Evolutionary conservation across 2,888 invertebrate genomes (phyloP), one percentile per base, ranked within the genome.

Genomic region (Drosophila cognata): DNA sequence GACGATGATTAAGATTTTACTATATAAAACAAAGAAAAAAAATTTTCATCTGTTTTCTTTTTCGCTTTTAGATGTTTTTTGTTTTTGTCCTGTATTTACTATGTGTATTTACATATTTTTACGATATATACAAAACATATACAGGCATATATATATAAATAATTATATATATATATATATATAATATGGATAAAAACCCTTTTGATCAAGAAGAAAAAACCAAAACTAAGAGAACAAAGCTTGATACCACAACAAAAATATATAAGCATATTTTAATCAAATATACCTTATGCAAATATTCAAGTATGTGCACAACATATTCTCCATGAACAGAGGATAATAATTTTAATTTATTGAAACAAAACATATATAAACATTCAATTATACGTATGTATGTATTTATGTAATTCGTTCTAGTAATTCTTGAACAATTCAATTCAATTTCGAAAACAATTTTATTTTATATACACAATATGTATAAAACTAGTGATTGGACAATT

Each of bases 1-100:
- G 92, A 92, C 73, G 92, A 92, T 72, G 92, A 92, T 75, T 92
- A 92, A 31, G 21, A 43, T 43, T 74, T 71, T 50, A 48, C 28
- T 64, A 43, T 51, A 35, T 59, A 53, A 43, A 48, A 36, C 38
- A 16, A 38, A 35, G 2, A 35, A 1, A 31, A 11, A 43, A 25
- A 2, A 65, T 46, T 28, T 57, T 51, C 50, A 72, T 59, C 35
- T 58, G 38, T 56, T n/a, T 55, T 38, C 35, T 38, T 46, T 60
- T 59, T 61, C 71, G 79, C 78, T 78, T 79, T 62, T 78, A 74
- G 67, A 78, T 57, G 56, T 60, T 41, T 31, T 46, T 58, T 62
- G 28, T 72, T 64, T 59, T 38, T 46, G 25, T 43, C 55, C 52
- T 48, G 33, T 59, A 52, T 68, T 64, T 65, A 61, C 43, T 62